phyloP scores from a whole-genome alignment of 1,140 invertebrate species.

The Sinonovacula constricta region DNA sequence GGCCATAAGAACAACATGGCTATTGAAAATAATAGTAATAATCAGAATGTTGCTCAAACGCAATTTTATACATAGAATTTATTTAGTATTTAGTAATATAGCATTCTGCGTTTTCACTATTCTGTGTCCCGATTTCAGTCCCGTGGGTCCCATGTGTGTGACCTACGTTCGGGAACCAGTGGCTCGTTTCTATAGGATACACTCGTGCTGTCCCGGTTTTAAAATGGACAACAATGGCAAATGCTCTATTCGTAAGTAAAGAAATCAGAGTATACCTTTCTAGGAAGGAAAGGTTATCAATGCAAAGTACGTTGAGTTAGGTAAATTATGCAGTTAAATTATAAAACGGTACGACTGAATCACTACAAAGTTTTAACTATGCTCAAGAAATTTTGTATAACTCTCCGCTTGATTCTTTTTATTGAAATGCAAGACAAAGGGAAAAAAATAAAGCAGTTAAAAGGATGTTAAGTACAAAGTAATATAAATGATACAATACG shows the following conservation, averaged over 20 bases:
- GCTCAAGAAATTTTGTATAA: too few species aligned
- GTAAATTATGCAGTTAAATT: too few species aligned
- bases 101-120: not conserved
- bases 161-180: slow-evolving; percentile 44
- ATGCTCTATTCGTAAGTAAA: slow-evolving; percentile 27
- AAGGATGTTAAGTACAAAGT: too few species aligned
- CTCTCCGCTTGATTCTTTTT: too few species aligned
- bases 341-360: too few species aligned
- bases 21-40: not conserved
- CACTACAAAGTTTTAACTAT: too few species aligned
- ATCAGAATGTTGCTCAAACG: not conserved
- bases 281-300: too few species aligned
- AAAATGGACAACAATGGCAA: slow-evolving; percentile 7
- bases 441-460: too few species aligned
- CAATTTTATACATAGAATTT: not conserved
- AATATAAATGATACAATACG: too few species aligned
- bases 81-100: not conserved
- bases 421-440: too few species aligned
- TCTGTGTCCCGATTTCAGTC: slow-evolving; percentile 16
- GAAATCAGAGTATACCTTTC: too few species aligned
- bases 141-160: slow-evolving; percentile 35
- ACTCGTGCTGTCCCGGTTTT: slow-evolving; percentile 33
- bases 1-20: not conserved
- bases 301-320: too few species aligned
- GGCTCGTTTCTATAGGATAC: slow-evolving; percentile 34